Conservation (phyloP, 2,888 invertebrate genomes). For the Amblyjoppa fuscipennis region DNA sequence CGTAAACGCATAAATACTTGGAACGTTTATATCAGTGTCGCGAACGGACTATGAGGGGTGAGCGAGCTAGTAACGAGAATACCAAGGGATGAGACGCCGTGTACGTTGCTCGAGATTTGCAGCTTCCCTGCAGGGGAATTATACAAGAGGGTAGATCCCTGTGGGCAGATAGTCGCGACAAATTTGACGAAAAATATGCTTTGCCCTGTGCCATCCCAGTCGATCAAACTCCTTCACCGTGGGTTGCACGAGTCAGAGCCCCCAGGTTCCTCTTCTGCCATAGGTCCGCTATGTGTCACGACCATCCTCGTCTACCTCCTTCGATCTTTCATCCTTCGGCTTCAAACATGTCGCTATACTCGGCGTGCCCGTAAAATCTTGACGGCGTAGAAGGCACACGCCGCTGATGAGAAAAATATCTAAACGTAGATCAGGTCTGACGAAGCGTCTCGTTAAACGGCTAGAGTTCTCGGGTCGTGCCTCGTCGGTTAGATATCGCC, state of each 20-base stretch:
- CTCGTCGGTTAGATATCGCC: slow-evolving; percentile 61
- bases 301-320: slow-evolving; percentile 51
- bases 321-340: slow-evolving; percentile 57
- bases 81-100: slow-evolving; percentile 41
- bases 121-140: slow-evolving; percentile 85
- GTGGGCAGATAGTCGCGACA: slow-evolving; percentile 82
- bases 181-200: slow-evolving; percentile 84
- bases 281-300: slow-evolving; percentile 24
- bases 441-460: slow-evolving; percentile 80
- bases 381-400: slow-evolving; percentile 2
- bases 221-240: slow-evolving; percentile 37
- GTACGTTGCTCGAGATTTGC: slow-evolving; percentile 81
- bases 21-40: slow-evolving; percentile 77
- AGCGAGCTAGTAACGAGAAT: slow-evolving; percentile 71
- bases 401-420: slow-evolving; percentile 83
- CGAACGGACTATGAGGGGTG: slow-evolving; percentile 60
- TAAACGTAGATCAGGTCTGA: slow-evolving; percentile 83
- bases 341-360: slow-evolving; percentile 29
- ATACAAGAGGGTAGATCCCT: slow-evolving; percentile 83
- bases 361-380: slow-evolving; percentile 73
- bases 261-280: slow-evolving; percentile 75
- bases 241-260: slow-evolving; percentile 51
- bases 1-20: slow-evolving; percentile 72
- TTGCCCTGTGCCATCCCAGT: slow-evolving; percentile 51
- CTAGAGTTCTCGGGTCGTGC: slow-evolving; percentile 74